Percentiles rank a stretch among this genome's conserved stretches.
phyloP scores from a whole-genome alignment of 2,113 vertebrate genomes.

The Festucalex cinctus region DNA sequence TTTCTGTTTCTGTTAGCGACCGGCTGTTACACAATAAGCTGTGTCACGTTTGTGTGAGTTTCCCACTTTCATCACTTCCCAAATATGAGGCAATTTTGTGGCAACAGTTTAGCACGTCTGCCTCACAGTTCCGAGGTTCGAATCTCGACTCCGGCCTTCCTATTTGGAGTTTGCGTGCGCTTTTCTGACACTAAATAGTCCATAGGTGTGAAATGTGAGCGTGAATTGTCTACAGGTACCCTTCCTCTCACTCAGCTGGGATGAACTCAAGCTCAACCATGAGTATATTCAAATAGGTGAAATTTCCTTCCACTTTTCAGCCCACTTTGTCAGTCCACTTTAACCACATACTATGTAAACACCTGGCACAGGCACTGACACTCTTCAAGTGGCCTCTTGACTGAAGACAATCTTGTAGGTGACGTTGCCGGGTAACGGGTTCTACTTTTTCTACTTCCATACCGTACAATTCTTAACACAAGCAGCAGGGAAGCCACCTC shows the following conservation, averaged over 20 bases:
- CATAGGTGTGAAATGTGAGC: background rate
- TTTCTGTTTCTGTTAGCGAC: background rate
- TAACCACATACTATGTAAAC: background rate
- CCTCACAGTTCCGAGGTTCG: background rate
- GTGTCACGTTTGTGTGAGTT: conserved; percentile 5
- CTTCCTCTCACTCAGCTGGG: background rate
- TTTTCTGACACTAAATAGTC: background rate
- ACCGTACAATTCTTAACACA: conserved; percentile 23
- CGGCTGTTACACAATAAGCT: conserved; percentile 29
- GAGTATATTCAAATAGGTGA: background rate
- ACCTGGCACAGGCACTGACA: conserved; percentile 22
- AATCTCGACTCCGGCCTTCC: too few relatives aligned
- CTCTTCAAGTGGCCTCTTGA: background rate
- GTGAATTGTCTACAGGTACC: too few relatives aligned
- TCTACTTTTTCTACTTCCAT: conserved; percentile 37
- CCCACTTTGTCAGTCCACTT: background rate
- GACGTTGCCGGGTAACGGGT: conserved; percentile 33
- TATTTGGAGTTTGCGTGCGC: background rate
- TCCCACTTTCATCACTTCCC: conserved; percentile 16
- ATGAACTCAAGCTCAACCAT: background rate
- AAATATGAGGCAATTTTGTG: conserved; percentile 35
- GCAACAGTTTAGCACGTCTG: conserved; percentile 7
- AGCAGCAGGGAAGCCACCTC: background rate
- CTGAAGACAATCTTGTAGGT: conserved; percentile 15
- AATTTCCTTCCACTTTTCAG: conserved; percentile 20